Evolutionary conservation across 2,888 invertebrate genomes (phyloP).

Genomic region (Drosophila diplacantha): DNA sequence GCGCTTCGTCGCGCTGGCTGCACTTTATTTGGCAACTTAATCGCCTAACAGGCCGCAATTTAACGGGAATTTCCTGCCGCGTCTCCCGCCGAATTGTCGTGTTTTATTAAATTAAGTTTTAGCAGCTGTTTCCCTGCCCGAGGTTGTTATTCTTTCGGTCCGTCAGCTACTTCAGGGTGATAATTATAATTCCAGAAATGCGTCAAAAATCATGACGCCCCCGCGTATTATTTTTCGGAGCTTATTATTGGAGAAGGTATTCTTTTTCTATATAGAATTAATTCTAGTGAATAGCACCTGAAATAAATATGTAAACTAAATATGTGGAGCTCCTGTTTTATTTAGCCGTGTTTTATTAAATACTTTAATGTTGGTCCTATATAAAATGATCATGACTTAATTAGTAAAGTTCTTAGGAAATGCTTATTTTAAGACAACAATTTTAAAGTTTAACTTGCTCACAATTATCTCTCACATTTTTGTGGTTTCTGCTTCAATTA

Average conservation of each 20-base stretch:
- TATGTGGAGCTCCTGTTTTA: neutral
- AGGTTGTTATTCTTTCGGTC: constrained; percentile 10
- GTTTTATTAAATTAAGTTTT: constrained; percentile 66
- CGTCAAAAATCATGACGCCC: constrained; percentile 55
- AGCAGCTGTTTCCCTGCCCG: constrained; percentile 47
- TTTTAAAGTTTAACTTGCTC: neutral
- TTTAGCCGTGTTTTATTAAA: too few species aligned
- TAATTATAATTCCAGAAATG: constrained; percentile 57
- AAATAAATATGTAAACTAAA: neutral
- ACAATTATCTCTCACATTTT: neutral
- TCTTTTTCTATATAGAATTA: neutral
- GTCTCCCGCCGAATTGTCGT: constrained; percentile 25
- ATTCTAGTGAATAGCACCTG: neutral
- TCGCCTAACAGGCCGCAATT: constrained; percentile 66
- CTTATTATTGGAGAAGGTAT: neutral
- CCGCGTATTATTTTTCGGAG: neutral
- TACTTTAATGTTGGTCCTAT: neutral
- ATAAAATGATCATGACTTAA: neutral
- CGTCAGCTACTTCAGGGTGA: constrained; percentile 27
- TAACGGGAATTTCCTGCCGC: constrained; percentile 59
- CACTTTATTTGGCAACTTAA: constrained; percentile 72
- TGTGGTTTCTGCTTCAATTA: constrained; percentile 8
- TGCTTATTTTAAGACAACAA: too few species aligned
- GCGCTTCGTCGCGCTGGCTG: constrained; percentile 39
- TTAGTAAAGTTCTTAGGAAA: neutral